Evolutionary conservation across 1,140 invertebrate species (phyloP), one percentile per base, ranked within the genome.

Genomic region (Achatina immaculata): DNA sequence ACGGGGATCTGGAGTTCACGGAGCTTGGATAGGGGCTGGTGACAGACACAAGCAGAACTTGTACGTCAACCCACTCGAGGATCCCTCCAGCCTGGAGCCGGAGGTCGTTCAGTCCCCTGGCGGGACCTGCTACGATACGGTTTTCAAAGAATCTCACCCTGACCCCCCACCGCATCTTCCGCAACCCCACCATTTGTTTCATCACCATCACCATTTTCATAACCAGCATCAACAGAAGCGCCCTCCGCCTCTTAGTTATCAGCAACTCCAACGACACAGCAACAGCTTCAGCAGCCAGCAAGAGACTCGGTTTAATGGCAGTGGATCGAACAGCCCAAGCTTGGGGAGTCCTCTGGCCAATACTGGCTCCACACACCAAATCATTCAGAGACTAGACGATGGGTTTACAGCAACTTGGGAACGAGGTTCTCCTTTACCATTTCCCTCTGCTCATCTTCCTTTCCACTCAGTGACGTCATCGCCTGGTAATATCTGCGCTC

Each of bases 31-130:
- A 34, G 72, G 48, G 19, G 3, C 11, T 6, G 66, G 79, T 0
- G 82, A 83, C 66, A 81, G 81, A 68, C 81, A 83, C 78, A 79
- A 90, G 83, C 86, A 94, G 94, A 97, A 97, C 92, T 93, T 98
- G 83, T 98, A 98, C 92, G 95, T 98, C 86, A 98, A 98, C 92
- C 96, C 96, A 16, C 90, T 98, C 90, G 95, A 96, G 28, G 83
- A 86, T 36, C 83, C 86, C 65, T 81, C 76, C 77, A 81, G 93
- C 92, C 88, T 92, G 91, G 81, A 48, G 65, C 55, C 38, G 40
- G 72, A 82, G 21, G 62, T 65, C 0, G 62, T 82, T 36, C 69
- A 78, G 62, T 80, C 78, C 45, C 78, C 78, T 36, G 78, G 78
- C 40, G 78, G 78, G 14, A 80, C 78, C 1, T 80, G 65, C 24